These are phyloP conservation scores for Pachyrhynchus sulphureomaculatus DNA, from an alignment of 1,140 invertebrate species.

Conservation along the genomic window DNA sequence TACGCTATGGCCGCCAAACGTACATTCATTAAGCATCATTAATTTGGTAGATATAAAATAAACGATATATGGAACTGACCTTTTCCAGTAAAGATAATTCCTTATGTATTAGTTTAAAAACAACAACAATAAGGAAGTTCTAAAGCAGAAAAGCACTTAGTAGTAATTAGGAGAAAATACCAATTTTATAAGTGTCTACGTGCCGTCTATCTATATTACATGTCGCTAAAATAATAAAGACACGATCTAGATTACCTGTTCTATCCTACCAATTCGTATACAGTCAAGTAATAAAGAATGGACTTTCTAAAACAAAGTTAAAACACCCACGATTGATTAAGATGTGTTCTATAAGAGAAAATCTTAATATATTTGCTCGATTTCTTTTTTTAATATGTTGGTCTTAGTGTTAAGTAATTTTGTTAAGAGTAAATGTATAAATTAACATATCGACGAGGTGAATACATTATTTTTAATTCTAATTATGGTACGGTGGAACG, in stretches of 20 bases:
- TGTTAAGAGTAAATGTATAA: no score
- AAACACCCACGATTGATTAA: slow-evolving; percentile 40
- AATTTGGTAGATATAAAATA: no score
- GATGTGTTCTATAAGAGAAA: slow-evolving; percentile 13
- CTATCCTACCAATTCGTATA: slow-evolving; percentile 27
- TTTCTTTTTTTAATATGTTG: slow-evolving; percentile 8
- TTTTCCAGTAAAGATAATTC: no score
- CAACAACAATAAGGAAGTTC: slow-evolving; percentile 3
- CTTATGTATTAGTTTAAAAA: no score
- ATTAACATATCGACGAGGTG: no score
- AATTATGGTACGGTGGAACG: no score
- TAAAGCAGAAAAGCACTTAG: slow-evolving; percentile 4
- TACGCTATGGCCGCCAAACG: no score
- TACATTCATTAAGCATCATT: no score
- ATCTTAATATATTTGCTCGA: slow-evolving; percentile 9
- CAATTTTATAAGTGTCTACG: slow-evolving; percentile 20
- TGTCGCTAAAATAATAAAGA: slow-evolving; percentile 28
- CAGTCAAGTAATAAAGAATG: slow-evolving; percentile 35
- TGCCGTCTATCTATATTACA: slow-evolving; percentile 14
- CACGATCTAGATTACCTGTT: slow-evolving; percentile 31
- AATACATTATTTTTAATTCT: no score
- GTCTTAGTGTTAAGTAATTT: no score
- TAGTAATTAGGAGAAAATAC: slow-evolving; percentile 32
- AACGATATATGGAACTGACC: no score
- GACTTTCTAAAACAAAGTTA: slow-evolving; percentile 44